Evolutionary conservation across 2,113 vertebrate genomes (phyloP), one percentile per base, ranked within the genome.

Genomic region (Sylvia atricapilla): DNA sequence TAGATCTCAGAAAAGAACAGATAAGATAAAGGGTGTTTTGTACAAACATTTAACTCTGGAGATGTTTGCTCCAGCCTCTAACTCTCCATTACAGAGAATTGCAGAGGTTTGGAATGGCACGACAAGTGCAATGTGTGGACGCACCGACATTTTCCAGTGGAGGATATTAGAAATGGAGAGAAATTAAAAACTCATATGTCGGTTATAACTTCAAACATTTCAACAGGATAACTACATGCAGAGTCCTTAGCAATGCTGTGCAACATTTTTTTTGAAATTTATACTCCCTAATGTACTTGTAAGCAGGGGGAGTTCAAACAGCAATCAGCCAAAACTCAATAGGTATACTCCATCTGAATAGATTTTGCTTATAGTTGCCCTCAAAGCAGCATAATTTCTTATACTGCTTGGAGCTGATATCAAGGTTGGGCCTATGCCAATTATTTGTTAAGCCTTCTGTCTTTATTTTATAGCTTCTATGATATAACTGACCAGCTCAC

Each of bases 281-380:
- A 89, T 82, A 87, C 84, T 95, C 95, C 87, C 74, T 81, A 68
- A 94, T 86, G 83, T 87, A 93, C 94, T 87, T 73, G 66, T 94
- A 86, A 97, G 91, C 95, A 95, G 74, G 63, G 80, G 91, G 94
- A 97, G 92, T 97, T 97, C 96, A 97, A 96, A 73, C 63, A 97
- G 86, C 93, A 97, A 97, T 62, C 97, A 97, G 94, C 93, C 96
- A 97, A 97, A 95, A 72, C 80, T 93, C 90, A 90, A 96, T 67
- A 96, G 93, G 87, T 97, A 93, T 80, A 74, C 58, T 83, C 92
- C 74, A 96, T 91, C 85, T 10, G 86, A 97, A 96, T 22, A 93
- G 59, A 62, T 89, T 95, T 96, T 84, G 77, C 89, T 96, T 77
- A 84, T 35, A 93, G 96, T 94, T 98, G 94, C 92, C 95, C 95